These are phyloP conservation scores for Myoxocephalus aenaeus DNA, from an alignment of 2,797 vertebrate species.

Conservation along the genomic window DNA sequence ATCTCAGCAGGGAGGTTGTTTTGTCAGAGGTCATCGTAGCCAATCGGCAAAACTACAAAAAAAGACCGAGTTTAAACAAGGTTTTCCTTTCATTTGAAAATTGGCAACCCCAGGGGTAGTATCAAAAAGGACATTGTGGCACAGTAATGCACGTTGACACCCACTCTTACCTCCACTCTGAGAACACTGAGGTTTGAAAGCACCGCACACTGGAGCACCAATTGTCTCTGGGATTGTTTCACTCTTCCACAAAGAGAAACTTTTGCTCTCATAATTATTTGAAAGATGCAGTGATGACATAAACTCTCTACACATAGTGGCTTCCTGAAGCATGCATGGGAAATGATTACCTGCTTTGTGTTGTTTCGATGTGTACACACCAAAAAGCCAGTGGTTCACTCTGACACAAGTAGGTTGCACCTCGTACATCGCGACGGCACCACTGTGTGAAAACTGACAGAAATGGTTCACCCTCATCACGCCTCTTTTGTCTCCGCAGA, in stretches of 20 bases:
- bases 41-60: neutral
- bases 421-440: conserved; percentile 25
- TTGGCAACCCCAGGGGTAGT: neutral
- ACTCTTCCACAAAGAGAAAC: neutral
- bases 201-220: neutral
- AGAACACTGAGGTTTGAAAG: too few relatives aligned
- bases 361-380: conserved; percentile 18
- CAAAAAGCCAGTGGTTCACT: conserved; percentile 28
- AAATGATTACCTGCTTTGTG: conserved; percentile 11
- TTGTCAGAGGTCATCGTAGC: neutral
- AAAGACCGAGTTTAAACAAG: neutral
- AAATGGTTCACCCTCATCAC: conserved; percentile 68
- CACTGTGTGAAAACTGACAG: conserved; percentile 60
- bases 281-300: neutral
- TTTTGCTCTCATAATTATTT: neutral
- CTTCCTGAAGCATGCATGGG: conserved; percentile 7
- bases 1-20: neutral
- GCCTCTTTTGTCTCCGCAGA: conserved; percentile 67
- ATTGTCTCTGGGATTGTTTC: neutral
- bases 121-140: neutral
- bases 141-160: neutral
- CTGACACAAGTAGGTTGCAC: conserved; percentile 58
- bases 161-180: too few relatives aligned
- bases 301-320: neutral
- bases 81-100: neutral